Base-by-base conservation (phyloP, 2,888 invertebrate genomes). In the Elegia similella region DNA sequence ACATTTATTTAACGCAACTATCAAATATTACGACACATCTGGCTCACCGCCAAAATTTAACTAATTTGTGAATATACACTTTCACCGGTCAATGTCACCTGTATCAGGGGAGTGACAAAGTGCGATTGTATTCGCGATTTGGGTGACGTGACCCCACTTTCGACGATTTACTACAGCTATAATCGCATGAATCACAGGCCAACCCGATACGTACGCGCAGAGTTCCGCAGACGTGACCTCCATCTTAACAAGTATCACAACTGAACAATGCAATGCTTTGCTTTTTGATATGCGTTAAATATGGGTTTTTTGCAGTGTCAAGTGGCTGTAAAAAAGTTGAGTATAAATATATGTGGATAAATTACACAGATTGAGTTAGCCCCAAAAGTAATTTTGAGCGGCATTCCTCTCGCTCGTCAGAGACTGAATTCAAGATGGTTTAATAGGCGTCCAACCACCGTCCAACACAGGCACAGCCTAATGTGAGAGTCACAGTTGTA, bases 171-270 rank as follows among this genome's bases (percentile, higher is more conserved):
- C 62, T 65, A 59, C 61, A 53, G 59, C 38, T 12, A 60, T 62
- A 63, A 59, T 58, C 50, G 73, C 65, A 75, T 88, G 88, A 89
- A 80, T 89, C 88, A 89, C 75, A 79, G 88, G 86, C 86, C 87
- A 85, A 84, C 82, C 88, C 87, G 60, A 68, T 70, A 67, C 74
- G 73, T 74, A 70, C 67, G 66, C 69, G 66, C 63, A 67, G 6
- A 73, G 82, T 83, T 87, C 87, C 85, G 84, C 67, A 75, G 76
- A 61, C 84, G 86, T 88, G 89, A 82, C 77, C 69, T 62, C 67
- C 80, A 83, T 84, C 72, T 70, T 69, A 73, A 76, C 67, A 69
- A 64, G 23, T 38, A 7, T 32, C 15, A 7, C 8, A 47, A 38
- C 38, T n/a, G n/a, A 46, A 34, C 7, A 10, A 42, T 42, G 42